Evolutionary conservation across 2,113 vertebrate genomes (phyloP), one percentile per base, ranked within the genome.

Genomic region (Apodemus speciosus): DNA sequence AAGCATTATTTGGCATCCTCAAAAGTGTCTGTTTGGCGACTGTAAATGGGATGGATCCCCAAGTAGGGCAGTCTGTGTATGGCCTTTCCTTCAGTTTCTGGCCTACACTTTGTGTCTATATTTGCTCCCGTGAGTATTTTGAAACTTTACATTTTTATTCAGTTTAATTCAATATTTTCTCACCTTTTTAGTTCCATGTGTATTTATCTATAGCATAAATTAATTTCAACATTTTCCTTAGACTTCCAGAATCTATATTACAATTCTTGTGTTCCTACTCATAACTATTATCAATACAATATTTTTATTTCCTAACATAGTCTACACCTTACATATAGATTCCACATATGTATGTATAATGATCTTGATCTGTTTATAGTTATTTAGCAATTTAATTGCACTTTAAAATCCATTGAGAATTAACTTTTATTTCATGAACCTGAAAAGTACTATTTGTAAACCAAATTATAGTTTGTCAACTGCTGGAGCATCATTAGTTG

Each of bases 121-220:
- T 53, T 53, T 53, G 53, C 14, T 53, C 53, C 13, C 53, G 15
- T 46, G 43, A 46, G 43, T 53, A 53, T 53, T 53, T 53, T 53
- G 18, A 46, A 88, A 25, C 35, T 93, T 95, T 94, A 88, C 38
- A 77, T 0, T 90, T 95, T 81, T 77, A 73, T 71, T 93, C 38
- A 83, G 56, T 53, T 90, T 93, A 93, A 95, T 94, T 90, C 75
- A 96, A 80, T 94, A 90, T 94, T 92, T 95, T 9, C 27, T n/a
- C 16, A 77, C 79, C 89, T 84, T 94, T 95, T 21, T 88, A 95
- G 72, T 93, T 4, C 20, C 15, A 14, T 79, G 80, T 15, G 51
- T 93, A 91, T 85, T 94, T 93, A 91, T 80, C 93, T 88, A 85
- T 89, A 71, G 49, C 6, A 18, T 62, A 90, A 79, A n/a, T 85